phyloP scores from a whole-genome alignment of 2,113 vertebrate species.

The Geococcyx californianus region DNA sequence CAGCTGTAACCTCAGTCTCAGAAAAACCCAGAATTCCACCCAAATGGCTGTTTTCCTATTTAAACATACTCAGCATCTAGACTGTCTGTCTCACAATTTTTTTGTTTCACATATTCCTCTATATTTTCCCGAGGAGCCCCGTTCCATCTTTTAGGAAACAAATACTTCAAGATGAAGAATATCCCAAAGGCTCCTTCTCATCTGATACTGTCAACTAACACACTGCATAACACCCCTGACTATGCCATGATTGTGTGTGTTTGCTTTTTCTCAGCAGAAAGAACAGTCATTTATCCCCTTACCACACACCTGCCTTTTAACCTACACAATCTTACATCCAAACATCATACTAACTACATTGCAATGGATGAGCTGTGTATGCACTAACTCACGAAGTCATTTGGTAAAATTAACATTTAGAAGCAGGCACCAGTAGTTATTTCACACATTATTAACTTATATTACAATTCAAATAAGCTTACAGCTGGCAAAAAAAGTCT shows the following conservation, averaged over 20 bases:
- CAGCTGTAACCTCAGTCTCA: neutral
- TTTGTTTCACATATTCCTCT: neutral
- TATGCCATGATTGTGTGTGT: neutral
- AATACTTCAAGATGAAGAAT: neutral
- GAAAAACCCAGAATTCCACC: neutral
- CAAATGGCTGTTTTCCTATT: neutral
- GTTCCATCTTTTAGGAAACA: neutral
- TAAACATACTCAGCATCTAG: neutral
- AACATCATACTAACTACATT: neutral
- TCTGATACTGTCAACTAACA: rapidly evolving
- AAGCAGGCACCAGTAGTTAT: constrained; percentile 79
- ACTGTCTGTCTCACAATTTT: neutral
- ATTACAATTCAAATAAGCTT: constrained; percentile 87
- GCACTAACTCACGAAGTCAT: constrained; percentile 68
- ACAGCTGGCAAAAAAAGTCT: constrained; percentile 81
- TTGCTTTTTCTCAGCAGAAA: neutral
- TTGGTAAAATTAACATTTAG: constrained; percentile 81
- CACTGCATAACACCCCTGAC: neutral
- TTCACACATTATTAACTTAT: constrained; percentile 88
- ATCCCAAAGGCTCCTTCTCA: neutral
- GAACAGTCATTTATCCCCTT: neutral
- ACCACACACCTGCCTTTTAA: neutral
- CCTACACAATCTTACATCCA: neutral
- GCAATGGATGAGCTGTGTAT: constrained; percentile 41
- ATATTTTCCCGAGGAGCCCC: neutral